Evolutionary conservation across 2,797 vertebrate genomes (phyloP), one percentile per base, ranked within the genome.

Genomic region (Rhinogobio ventralis): DNA sequence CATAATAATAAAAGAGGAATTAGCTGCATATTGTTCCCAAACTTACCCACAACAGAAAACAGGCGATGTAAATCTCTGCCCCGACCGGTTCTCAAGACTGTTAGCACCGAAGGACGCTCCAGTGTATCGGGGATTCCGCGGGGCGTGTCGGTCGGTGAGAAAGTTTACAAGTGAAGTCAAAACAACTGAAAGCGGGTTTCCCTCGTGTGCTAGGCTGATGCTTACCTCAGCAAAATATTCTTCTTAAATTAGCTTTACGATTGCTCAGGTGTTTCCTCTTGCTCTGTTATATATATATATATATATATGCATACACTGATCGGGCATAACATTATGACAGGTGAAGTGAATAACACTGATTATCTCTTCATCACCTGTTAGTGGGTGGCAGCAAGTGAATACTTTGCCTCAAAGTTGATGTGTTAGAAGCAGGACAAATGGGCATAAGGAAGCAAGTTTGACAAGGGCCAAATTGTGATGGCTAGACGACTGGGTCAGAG

Each of bases 81-180:
- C 75, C 79, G 83, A 88, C 84, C 88, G 85, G 51, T 69, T 79
- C 23, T 82, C 75, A 51, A 79, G 60, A 73, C 68, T 89, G 88
- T 90, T 90, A 79, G 85, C 78, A 23, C 23, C 78, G 20, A 80
- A 25, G 28, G 80, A 81, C 67, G 33, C 60, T 71, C 30, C 30
- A 25, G 64, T 55, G 75, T 78, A 49, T 55, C 49, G 57, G 90
- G 91, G 89, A 93, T 30, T 92, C 89, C 91, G 67, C 45, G 92
- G 91, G 94, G 94, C 90, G 95, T 94, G 94, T 85, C 91, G 90
- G 94, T 85, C 91, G 90, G 82, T 93, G 92, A 93, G 91, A 94
- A 93, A 89, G 84, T 87, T 91, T 87, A 87, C 55, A 81, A 64
- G 81, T 83, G 86, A 78, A 91, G 92, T 91, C 89, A 84, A 85